Percentiles rank a stretch among this genome's conserved stretches.
phyloP scores from a whole-genome alignment of 1,140 invertebrate species.

The Megalonaias nervosa region DNA sequence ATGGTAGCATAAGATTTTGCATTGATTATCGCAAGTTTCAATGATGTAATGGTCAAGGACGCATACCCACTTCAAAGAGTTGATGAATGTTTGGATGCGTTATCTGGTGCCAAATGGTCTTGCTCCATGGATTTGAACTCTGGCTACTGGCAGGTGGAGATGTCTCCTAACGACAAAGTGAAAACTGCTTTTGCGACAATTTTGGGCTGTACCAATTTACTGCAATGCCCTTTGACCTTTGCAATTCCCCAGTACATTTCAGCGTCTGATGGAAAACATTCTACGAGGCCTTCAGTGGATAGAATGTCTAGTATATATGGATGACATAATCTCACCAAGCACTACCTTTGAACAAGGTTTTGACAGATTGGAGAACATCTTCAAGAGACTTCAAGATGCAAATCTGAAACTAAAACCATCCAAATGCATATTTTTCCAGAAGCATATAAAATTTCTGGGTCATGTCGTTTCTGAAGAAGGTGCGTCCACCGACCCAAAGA shows the following conservation, averaged over 20 bases:
- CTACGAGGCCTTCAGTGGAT: conserved; percentile 31
- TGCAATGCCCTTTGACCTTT: conserved; percentile 26
- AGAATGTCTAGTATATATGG: conserved; percentile 33
- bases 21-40: too few species aligned
- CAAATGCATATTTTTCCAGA: conserved; percentile 40
- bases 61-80: background rate
- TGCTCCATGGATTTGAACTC: conserved; percentile 8
- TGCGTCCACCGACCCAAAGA: conserved; percentile 5
- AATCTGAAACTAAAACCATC: conserved; percentile 32
- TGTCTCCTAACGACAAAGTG: background rate
- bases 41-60: too few species aligned
- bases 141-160: conserved; percentile 29
- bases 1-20: too few species aligned
- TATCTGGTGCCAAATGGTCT: conserved; percentile 18
- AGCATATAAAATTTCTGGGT: conserved; percentile 28
- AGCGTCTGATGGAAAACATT: conserved; percentile 37
- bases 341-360: conserved; percentile 14
- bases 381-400: conserved; percentile 21
- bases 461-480: conserved; percentile 20
- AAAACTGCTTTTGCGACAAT: conserved; percentile 14
- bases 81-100: conserved; percentile 16
- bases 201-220: conserved; percentile 4
- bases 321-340: conserved; percentile 36
- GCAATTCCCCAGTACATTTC: conserved; percentile 39
- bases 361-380: conserved; percentile 20